A percentile compares a stretch with the other conserved stretches of the same genome.
Evolutionary conservation across 2,113 vertebrate species (phyloP).

Genomic region (Halcyon senegalensis): DNA sequence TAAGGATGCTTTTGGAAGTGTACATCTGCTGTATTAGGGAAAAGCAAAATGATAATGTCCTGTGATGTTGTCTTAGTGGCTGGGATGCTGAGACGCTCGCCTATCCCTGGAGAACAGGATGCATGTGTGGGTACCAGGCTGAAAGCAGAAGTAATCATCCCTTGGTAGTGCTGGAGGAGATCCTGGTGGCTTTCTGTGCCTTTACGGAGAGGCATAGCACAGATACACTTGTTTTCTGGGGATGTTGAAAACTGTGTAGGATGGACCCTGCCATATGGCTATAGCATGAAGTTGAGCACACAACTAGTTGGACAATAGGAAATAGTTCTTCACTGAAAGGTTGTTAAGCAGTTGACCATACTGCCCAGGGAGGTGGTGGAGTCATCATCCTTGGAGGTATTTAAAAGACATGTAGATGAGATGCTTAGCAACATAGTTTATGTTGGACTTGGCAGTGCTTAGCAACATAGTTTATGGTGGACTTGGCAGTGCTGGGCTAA

Average conservation of each 20-base stretch:
- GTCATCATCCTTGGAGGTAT: no score
- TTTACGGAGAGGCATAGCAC: not conserved
- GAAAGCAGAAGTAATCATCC: accelerated
- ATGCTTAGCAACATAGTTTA: no score
- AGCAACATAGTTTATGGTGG: no score
- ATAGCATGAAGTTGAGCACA: accelerated
- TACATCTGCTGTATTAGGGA: accelerated
- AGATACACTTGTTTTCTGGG: accelerated
- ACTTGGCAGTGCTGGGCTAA: no score
- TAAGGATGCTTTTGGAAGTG: not conserved
- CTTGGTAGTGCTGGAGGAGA: not conserved
- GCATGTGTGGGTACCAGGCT: not conserved
- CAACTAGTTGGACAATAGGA: no score
- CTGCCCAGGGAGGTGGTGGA: no score
- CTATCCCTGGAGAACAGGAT: not conserved
- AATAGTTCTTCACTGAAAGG: no score
- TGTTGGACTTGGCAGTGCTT: no score
- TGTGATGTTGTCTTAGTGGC: not conserved
- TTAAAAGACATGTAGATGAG: no score
- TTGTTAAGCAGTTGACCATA: no score
- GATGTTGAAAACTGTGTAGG: not conserved
- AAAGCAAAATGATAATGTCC: not conserved
- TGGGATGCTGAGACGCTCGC: accelerated
- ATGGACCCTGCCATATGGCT: not conserved
- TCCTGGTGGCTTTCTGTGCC: not conserved